Percentiles rank a stretch among this genome's conserved stretches.
Conservation (phyloP, 1,140 invertebrate species). For the Gonatopus flavifemur region DNA sequence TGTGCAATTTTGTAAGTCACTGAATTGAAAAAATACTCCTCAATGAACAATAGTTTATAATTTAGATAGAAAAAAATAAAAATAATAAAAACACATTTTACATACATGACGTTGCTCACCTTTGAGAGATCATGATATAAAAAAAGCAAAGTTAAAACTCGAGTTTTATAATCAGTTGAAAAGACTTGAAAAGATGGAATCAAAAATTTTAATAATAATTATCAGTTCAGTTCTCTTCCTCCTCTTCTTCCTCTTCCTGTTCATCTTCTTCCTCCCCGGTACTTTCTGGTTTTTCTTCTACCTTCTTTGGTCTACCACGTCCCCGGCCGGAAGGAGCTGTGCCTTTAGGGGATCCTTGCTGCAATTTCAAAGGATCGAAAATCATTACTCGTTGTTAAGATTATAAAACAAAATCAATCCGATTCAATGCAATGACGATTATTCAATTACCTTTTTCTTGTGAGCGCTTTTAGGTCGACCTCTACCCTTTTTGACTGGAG, state of each 20-base stretch:
- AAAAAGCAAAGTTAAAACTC: conserved; percentile 19
- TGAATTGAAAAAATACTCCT: no score
- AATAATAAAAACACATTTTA: neutral
- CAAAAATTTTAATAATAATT: conserved; percentile 19
- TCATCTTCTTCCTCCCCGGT: conserved; percentile 57
- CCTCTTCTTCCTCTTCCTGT: conserved; percentile 57
- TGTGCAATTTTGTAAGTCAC: no score
- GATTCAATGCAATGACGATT: neutral
- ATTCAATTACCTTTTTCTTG: conserved; percentile 52
- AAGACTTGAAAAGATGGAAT: conserved; percentile 26
- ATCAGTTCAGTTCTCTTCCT: conserved; percentile 50
- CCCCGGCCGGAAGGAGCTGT: conserved; percentile 43
- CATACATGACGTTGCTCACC: no score
- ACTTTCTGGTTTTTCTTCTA: conserved; percentile 58
- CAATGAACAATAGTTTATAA: no score
- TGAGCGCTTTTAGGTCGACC: conserved; percentile 57
- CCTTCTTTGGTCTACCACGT: conserved; percentile 56
- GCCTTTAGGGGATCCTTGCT: conserved; percentile 43
- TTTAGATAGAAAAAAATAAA: no score
- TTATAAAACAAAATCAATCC: neutral
- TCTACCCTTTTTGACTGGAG: conserved; percentile 56
- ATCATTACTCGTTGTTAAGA: neutral
- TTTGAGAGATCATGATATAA: conserved; percentile 17
- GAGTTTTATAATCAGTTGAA: conserved; percentile 15
- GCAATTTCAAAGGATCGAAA: conserved; percentile 19